Percentiles rank a stretch among this genome's conserved stretches.
Conservation (phyloP, 2,113 vertebrate species). For the Chlorodrepanis virens region DNA sequence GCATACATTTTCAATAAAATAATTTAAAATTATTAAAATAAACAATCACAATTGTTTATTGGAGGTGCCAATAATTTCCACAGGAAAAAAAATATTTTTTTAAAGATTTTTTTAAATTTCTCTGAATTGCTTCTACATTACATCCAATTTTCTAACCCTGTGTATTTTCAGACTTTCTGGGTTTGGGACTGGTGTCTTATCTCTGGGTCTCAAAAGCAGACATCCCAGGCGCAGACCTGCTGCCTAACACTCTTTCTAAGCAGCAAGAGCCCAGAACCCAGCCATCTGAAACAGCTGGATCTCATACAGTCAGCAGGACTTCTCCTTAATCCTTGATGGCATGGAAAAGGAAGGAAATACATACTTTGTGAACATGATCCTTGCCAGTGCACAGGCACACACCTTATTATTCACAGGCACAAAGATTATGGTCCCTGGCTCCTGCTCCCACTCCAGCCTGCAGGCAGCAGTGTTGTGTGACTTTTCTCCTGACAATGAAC, state of each 20-base stretch:
- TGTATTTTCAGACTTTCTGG: background rate
- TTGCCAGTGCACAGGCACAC: background rate
- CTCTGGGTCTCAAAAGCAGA: background rate
- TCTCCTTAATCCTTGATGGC: background rate
- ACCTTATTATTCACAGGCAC: background rate
- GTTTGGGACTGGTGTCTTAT: background rate
- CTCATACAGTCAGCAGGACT: background rate
- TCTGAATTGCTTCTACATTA: background rate
- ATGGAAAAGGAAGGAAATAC: background rate
- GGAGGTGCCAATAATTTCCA: background rate
- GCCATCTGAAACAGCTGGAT: background rate
- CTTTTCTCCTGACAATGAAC: background rate
- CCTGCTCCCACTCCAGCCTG: background rate
- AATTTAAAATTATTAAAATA: background rate
- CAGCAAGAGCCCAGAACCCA: background rate
- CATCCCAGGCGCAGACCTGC: background rate
- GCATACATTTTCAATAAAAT: background rate
- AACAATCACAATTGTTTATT: background rate
- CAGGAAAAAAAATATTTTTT: background rate
- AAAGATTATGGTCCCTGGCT: background rate
- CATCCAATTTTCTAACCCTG: background rate
- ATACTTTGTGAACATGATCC: background rate
- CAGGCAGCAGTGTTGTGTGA: background rate
- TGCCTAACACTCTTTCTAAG: background rate
- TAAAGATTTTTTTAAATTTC: background rate